A percentile compares a stretch with the other conserved stretches of the same genome.
phyloP scores from a whole-genome alignment of 2,797 vertebrate genomes.

The Malacoraja senta region DNA sequence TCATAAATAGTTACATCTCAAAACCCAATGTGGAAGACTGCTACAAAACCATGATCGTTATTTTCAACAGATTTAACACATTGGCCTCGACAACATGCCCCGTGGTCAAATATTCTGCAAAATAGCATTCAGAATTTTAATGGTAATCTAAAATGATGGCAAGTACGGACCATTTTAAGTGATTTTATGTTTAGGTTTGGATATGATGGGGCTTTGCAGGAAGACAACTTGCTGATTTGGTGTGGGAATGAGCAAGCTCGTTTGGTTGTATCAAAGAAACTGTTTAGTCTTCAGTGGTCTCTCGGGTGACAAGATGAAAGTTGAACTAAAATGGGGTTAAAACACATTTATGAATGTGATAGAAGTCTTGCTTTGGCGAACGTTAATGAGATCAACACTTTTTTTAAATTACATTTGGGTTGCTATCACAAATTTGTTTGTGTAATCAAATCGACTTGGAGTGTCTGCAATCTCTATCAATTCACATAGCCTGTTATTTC shows the following conservation, averaged over 20 bases:
- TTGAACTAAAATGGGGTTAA: neutral
- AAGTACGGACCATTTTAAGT: neutral
- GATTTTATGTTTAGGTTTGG: neutral
- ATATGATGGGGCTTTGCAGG: neutral
- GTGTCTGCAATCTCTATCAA: neutral
- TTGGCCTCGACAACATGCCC: neutral
- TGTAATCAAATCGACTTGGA: neutral
- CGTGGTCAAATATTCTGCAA: neutral
- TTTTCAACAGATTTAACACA: neutral
- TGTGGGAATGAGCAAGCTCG: neutral
- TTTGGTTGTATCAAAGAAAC: neutral
- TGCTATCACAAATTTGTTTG: neutral
- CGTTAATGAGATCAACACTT: neutral
- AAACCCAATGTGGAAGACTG: neutral
- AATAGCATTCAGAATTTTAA: neutral
- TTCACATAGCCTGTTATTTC: neutral
- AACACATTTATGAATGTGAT: neutral
- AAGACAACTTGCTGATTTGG: neutral
- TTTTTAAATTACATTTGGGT: neutral
- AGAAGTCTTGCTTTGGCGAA: neutral
- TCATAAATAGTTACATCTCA: neutral
- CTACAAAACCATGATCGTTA: neutral
- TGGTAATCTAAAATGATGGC: neutral
- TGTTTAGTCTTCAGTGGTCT: neutral
- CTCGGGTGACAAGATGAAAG: neutral